Conservation (phyloP, 2,113 vertebrate species). For the Motacilla tschutschensis region DNA sequence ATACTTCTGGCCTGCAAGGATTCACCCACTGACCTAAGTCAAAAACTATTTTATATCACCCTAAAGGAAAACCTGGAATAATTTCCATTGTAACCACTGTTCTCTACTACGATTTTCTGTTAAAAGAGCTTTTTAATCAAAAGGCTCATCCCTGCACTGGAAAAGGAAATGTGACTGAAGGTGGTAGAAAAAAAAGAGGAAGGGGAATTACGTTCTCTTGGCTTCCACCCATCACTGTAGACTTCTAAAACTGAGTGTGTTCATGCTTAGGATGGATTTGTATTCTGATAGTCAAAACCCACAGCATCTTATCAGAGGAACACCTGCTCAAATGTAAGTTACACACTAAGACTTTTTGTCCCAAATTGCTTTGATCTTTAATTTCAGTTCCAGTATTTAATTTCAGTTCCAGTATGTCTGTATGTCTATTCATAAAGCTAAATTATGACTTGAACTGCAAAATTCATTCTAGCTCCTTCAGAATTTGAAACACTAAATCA, state of each 20-base stretch:
- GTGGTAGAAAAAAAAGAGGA: not conserved
- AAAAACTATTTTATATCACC: not conserved
- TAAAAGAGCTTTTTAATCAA: not conserved
- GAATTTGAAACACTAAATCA: not conserved
- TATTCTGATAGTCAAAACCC: not conserved
- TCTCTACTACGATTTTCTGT: not conserved
- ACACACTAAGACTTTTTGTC: not conserved
- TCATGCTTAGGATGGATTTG: not conserved
- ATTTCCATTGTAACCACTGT: not conserved
- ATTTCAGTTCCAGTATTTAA: not conserved
- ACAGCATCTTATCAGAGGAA: not conserved
- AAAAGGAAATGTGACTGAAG: not conserved
- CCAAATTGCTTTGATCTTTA: not conserved
- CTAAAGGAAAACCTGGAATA: not conserved
- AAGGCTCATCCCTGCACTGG: not conserved
- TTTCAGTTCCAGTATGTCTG: not conserved
- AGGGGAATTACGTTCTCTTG: not conserved
- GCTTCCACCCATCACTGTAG: not conserved
- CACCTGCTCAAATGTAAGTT: not conserved
- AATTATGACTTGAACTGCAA: not conserved
- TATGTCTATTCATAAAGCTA: not conserved
- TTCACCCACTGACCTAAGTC: not conserved
- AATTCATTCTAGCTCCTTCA: not conserved
- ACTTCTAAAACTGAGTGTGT: not conserved
- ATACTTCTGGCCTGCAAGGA: rapidly evolving